Percentiles rank a stretch among this genome's conserved stretches.
Conservation (phyloP, 2,888 invertebrate genomes). For the Julus scanicus region DNA sequence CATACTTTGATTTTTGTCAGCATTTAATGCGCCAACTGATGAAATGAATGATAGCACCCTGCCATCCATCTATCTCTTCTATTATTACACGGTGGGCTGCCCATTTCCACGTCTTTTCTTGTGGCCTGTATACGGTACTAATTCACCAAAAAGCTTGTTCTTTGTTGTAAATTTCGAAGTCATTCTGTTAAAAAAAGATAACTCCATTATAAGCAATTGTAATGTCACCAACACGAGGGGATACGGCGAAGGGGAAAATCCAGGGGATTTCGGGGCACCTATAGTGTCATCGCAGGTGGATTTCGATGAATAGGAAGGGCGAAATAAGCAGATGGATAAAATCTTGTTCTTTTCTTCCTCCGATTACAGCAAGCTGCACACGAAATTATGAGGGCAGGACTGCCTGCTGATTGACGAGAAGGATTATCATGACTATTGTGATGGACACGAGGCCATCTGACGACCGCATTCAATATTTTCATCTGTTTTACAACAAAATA, state of each 20-base stretch:
- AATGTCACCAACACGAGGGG: slow-evolving; percentile 15
- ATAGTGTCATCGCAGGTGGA: slow-evolving; percentile 22
- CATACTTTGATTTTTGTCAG: slow-evolving; percentile 15
- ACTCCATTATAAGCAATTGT: slow-evolving; percentile 46
- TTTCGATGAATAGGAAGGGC: slow-evolving; percentile 21
- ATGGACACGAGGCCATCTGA: background rate
- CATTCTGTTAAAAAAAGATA: slow-evolving; percentile 44
- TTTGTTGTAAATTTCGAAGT: slow-evolving; percentile 47
- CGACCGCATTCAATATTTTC: background rate
- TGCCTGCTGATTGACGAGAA: background rate
- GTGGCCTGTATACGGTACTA: slow-evolving; percentile 8
- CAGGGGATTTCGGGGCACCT: background rate
- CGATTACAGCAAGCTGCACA: background rate
- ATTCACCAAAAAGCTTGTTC: slow-evolving; percentile 11
- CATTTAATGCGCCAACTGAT: slow-evolving; percentile 20
- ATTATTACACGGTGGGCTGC: slow-evolving; percentile 26
- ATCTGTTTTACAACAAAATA: background rate
- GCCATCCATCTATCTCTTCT: slow-evolving; percentile 33
- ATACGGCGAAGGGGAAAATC: background rate
- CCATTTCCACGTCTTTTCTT: background rate
- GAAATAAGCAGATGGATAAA: slow-evolving; percentile 12
- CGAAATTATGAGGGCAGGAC: background rate
- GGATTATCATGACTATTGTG: background rate
- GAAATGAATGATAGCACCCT: slow-evolving; percentile 28
- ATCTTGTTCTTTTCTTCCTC: background rate